These are phyloP conservation scores for Gracilinanus agilis DNA, from an alignment of 2,113 vertebrate genomes.

Conservation along the genomic window DNA sequence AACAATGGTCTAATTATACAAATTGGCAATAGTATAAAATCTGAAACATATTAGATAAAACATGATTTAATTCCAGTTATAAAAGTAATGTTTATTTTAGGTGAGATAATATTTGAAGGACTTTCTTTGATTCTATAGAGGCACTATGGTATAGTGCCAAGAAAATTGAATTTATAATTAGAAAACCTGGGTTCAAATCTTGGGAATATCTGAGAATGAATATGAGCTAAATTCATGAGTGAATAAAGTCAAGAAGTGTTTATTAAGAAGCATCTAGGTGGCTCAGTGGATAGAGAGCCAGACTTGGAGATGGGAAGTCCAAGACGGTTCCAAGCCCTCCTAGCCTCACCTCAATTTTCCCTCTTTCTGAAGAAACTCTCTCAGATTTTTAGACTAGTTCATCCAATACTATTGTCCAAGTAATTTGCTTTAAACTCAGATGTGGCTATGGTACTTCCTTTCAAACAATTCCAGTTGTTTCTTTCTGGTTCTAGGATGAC, in stretches of 20 bases:
- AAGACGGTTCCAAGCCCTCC: no score
- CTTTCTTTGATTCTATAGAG: not conserved
- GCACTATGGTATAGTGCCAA: not conserved
- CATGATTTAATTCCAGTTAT: conserved; percentile 30
- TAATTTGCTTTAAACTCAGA: not conserved
- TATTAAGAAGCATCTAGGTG: not conserved
- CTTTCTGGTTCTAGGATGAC: not conserved
- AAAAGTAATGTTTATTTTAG: conserved; percentile 15
- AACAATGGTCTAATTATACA: conserved; percentile 19
- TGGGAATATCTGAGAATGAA: not conserved
- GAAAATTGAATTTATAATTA: not conserved
- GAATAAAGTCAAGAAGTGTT: not conserved
- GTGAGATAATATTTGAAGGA: not conserved
- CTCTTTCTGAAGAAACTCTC: not conserved
- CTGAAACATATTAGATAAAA: not conserved
- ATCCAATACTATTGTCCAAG: not conserved
- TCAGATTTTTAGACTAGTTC: not conserved
- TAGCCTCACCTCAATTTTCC: no score
- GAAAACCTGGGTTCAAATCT: not conserved
- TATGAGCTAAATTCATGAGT: not conserved
- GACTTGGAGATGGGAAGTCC: no score
- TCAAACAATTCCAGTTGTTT: not conserved
- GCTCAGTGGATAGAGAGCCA: no score
- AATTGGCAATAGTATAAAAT: conserved; percentile 18
- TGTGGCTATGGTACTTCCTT: not conserved